Conservation (phyloP, 2,888 invertebrate species). For the Spodoptera exigua region DNA sequence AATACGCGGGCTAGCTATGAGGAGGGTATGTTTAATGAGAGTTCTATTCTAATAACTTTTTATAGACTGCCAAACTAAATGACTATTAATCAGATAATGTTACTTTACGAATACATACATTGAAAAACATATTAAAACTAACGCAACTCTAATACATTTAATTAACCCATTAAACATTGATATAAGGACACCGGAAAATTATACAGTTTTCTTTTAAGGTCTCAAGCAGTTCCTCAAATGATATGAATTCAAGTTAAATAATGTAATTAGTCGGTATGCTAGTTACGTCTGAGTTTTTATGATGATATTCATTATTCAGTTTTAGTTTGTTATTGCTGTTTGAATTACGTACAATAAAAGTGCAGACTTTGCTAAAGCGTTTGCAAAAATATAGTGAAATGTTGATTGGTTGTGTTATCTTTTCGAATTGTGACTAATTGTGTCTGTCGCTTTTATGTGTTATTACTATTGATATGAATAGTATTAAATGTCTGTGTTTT, state of each 20-base stretch:
- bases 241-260: slow-evolving; percentile 35
- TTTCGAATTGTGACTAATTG: background rate
- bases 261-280: slow-evolving; percentile 38
- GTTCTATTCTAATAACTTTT: no score
- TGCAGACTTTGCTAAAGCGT: background rate
- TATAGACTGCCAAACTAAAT: no score
- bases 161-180: background rate
- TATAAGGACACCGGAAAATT: slow-evolving; percentile 40
- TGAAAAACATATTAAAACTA: background rate
- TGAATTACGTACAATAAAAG: no score
- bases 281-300: slow-evolving; percentile 16
- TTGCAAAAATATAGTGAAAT: slow-evolving; percentile 1
- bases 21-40: no score
- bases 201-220: slow-evolving; percentile 39
- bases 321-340: slow-evolving; percentile 4
- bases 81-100: background rate
- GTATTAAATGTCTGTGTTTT: background rate
- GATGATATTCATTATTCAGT: slow-evolving; percentile 17
- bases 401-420: background rate
- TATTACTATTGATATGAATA: slow-evolving; percentile 1
- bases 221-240: slow-evolving; percentile 28
- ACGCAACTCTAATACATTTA: slow-evolving; percentile 19
- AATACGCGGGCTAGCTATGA: no score
- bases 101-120: no score
- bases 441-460: slow-evolving; percentile 10